A percentile compares a stretch with the other conserved stretches of the same genome.
phyloP scores from a whole-genome alignment of 2,888 invertebrate genomes.

The Thymelicus sylvestris region DNA sequence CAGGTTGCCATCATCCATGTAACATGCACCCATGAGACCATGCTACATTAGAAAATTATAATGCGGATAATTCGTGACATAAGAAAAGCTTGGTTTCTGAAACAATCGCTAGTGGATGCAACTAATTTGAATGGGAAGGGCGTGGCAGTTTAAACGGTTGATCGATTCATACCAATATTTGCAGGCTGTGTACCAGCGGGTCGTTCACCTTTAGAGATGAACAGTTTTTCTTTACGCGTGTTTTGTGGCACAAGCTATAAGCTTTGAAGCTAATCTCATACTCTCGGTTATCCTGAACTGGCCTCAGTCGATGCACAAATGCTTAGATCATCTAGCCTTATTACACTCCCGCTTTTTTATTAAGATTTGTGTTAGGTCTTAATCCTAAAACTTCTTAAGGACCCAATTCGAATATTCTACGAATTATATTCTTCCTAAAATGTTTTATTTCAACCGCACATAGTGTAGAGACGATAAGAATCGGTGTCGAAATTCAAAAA shows the following conservation, averaged over 20 bases:
- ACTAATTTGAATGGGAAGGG: conserved; percentile 33
- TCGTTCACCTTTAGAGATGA: conserved; percentile 43
- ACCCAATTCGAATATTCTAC: neutral
- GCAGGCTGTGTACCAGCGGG: conserved; percentile 38
- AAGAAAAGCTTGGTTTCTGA: neutral
- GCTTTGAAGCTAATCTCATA: conserved; percentile 6
- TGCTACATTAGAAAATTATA: too few relatives aligned
- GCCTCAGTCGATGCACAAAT: too few relatives aligned
- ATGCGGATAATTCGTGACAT: too few relatives aligned
- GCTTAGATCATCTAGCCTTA: too few relatives aligned
- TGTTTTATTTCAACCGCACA: neutral
- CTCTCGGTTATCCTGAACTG: too few relatives aligned
- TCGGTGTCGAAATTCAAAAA: conserved; percentile 4
- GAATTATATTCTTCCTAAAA: neutral
- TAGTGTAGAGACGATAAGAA: neutral
- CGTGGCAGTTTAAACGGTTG: conserved; percentile 37
- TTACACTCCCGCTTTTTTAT: too few relatives aligned
- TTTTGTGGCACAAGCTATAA: conserved; percentile 38
- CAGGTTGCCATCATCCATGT: too few relatives aligned
- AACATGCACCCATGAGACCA: too few relatives aligned
- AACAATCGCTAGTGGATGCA: conserved; percentile 2
- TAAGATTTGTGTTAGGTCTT: too few relatives aligned
- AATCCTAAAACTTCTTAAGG: neutral
- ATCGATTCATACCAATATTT: conserved; percentile 45
- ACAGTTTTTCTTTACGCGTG: conserved; percentile 34